Percentiles rank a stretch among this genome's conserved stretches.
These are phyloP conservation scores for Goniozus legneri DNA, from an alignment of 1,140 invertebrate species.

Conservation along the genomic window DNA sequence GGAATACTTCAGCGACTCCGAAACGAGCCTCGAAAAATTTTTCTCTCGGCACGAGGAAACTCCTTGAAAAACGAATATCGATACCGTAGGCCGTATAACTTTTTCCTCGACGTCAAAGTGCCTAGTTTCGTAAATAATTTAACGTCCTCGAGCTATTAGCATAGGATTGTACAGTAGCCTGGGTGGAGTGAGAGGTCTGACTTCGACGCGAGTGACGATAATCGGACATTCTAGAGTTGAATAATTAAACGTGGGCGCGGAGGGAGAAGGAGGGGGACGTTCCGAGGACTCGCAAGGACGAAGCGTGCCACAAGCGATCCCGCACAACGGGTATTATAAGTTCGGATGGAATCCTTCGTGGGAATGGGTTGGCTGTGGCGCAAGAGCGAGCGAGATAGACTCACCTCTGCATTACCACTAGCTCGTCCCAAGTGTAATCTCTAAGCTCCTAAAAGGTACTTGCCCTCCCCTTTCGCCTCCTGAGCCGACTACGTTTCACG, in stretches of 20 bases:
- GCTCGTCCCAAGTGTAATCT: constrained; percentile 46
- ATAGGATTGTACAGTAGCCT: background rate
- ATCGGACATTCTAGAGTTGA: too few relatives aligned
- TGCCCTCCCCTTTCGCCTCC: constrained; percentile 34
- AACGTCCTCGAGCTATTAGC: background rate
- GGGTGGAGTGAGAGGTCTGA: too few relatives aligned
- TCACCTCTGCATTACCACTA: constrained; percentile 45
- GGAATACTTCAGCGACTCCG: too few relatives aligned
- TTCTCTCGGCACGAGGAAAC: too few relatives aligned
- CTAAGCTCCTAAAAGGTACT: constrained; percentile 51
- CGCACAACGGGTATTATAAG: constrained; percentile 43
- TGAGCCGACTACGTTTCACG: constrained; percentile 15
- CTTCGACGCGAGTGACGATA: too few relatives aligned
- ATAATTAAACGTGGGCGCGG: constrained; percentile 29
- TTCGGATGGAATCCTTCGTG: constrained; percentile 47
- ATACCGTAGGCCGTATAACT: too few relatives aligned
- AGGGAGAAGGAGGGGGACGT: constrained; percentile 3
- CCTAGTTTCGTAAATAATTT: too few relatives aligned
- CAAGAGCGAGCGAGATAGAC: too few relatives aligned
- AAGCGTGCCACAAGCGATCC: constrained; percentile 35
- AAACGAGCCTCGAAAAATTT: too few relatives aligned
- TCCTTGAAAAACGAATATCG: too few relatives aligned
- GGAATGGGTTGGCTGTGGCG: constrained; percentile 44
- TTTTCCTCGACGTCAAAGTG: too few relatives aligned
- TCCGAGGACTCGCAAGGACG: constrained; percentile 14